phyloP scores from a whole-genome alignment of 2,888 invertebrate species.

The Lasius fuliginosus region DNA sequence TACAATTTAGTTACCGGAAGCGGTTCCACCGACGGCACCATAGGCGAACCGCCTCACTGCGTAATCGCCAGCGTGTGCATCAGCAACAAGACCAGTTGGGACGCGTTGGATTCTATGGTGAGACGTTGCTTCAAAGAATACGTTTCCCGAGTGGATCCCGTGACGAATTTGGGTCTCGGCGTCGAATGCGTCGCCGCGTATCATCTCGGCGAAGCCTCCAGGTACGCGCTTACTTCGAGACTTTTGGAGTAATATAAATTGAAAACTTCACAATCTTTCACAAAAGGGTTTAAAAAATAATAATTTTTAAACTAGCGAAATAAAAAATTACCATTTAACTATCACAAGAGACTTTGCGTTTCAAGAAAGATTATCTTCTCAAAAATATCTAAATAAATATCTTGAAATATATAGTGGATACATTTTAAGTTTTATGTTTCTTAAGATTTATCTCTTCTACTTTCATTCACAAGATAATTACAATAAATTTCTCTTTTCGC shows the following conservation, averaged over 20 bases:
- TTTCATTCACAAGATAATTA: neutral
- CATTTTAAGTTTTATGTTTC: neutral
- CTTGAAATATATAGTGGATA: neutral
- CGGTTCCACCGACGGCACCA: conserved; percentile 84
- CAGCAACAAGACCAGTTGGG: conserved; percentile 98
- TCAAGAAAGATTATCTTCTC: neutral
- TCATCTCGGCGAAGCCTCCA: conserved; percentile 95
- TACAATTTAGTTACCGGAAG: conserved; percentile 87
- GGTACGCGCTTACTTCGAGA: conserved; percentile 60
- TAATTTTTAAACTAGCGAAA: neutral
- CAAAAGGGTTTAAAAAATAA: neutral
- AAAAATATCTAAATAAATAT: neutral
- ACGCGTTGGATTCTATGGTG: conserved; percentile 96
- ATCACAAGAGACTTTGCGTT: too few species aligned
- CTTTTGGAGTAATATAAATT: neutral
- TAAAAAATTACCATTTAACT: neutral
- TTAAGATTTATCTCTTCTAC: neutral
- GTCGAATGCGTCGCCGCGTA: conserved; percentile 97
- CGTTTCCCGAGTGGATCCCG: conserved; percentile 96
- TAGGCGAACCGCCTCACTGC: conserved; percentile 86
- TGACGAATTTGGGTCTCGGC: conserved; percentile 89
- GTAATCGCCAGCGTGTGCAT: conserved; percentile 96
- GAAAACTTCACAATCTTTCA: neutral
- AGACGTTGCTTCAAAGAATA: conserved; percentile 98
- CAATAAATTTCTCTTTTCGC: neutral